Evolutionary conservation across 2,113 vertebrate species (phyloP).

Genomic region (Tinamus guttatus): DNA sequence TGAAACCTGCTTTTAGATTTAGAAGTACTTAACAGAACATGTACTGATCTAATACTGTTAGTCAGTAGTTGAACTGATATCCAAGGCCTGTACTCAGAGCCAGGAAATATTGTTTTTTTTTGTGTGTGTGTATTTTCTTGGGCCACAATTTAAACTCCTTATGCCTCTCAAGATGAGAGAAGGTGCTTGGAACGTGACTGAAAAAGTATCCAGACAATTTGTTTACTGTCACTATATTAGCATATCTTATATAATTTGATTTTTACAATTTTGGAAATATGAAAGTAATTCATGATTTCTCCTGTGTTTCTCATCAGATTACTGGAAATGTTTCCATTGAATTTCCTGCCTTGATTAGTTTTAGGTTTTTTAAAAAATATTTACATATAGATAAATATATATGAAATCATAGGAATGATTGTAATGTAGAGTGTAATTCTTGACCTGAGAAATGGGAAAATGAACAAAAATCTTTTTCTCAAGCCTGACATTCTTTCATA

Average conservation of each 20-base stretch:
- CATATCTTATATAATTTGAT: neutral
- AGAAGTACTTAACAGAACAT: neutral
- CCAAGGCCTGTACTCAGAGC: neutral
- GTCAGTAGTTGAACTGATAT: neutral
- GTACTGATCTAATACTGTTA: neutral
- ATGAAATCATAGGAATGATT: neutral
- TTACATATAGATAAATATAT: neutral
- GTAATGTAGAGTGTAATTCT: neutral
- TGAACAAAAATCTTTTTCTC: neutral
- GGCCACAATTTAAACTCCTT: neutral
- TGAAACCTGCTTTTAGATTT: neutral
- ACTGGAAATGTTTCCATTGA: neutral
- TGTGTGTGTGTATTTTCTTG: accelerated
- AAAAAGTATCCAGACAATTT: neutral
- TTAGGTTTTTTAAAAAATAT: accelerated
- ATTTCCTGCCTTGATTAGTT: neutral
- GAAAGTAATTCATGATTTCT: neutral
- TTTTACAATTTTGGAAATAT: neutral
- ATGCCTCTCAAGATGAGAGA: neutral
- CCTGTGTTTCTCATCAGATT: neutral
- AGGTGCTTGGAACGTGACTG: neutral
- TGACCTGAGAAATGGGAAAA: neutral
- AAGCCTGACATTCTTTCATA: neutral
- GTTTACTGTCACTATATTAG: neutral
- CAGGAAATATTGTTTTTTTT: neutral